phyloP scores from a whole-genome alignment of 2,113 vertebrate genomes.

The Stigmatopora argus region DNA sequence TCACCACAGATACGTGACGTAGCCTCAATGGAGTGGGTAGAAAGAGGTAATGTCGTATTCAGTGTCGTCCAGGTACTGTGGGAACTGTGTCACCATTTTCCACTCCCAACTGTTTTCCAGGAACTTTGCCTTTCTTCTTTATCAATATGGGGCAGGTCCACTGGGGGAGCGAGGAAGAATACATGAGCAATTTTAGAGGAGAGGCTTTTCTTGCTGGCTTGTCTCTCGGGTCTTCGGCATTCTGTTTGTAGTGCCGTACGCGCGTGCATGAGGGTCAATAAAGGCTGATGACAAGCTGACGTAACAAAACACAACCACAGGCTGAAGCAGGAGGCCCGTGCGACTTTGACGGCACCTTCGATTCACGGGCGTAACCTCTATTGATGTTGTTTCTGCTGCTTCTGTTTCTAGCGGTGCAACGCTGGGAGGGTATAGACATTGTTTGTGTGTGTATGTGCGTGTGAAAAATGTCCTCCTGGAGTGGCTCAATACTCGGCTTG shows the following conservation, averaged over 20 bases:
- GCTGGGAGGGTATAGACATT: neutral
- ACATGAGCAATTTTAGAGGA: slow-evolving; percentile 41
- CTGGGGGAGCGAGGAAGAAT: slow-evolving; percentile 42
- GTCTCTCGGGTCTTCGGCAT: slow-evolving; percentile 48
- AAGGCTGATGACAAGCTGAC: slow-evolving; percentile 47
- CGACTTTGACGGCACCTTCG: slow-evolving; percentile 27
- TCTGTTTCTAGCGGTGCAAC: neutral
- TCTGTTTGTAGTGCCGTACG: slow-evolving; percentile 44
- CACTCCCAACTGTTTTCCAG: slow-evolving; percentile 35
- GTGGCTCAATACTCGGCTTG: neutral
- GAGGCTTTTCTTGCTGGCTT: slow-evolving; percentile 53
- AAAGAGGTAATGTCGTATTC: slow-evolving; percentile 18
- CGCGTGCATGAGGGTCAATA: slow-evolving; percentile 29
- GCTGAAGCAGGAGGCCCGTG: slow-evolving; percentile 22
- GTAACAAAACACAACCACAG: slow-evolving; percentile 32
- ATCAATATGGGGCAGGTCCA: slow-evolving; percentile 59
- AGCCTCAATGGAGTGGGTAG: slow-evolving; percentile 9
- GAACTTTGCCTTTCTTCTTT: slow-evolving; percentile 52
- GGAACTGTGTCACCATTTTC: slow-evolving; percentile 58
- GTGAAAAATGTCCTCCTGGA: neutral
- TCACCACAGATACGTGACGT: slow-evolving; percentile 1
- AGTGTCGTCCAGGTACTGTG: slow-evolving; percentile 53
- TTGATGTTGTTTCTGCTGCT: slow-evolving; percentile 16
- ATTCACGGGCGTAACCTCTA: slow-evolving; percentile 21
- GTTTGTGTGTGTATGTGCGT: neutral